Conservation (phyloP, 2,888 invertebrate genomes). For the Eupithecia subumbrata region DNA sequence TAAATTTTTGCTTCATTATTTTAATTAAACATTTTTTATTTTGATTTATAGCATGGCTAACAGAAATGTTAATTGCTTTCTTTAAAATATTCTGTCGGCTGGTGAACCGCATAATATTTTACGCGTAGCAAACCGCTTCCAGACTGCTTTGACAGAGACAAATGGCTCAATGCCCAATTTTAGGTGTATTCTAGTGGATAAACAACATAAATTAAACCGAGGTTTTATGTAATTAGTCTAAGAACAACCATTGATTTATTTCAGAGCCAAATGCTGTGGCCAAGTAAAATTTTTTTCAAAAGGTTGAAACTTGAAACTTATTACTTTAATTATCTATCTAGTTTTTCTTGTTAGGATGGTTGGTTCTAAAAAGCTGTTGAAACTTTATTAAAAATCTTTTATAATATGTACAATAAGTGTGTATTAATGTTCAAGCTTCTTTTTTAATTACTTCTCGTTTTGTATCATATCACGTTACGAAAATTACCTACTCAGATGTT, state of each 20-base stretch:
- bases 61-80: conserved; percentile 43
- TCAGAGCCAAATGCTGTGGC: no score
- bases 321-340: no score
- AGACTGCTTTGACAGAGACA: conserved; percentile 52
- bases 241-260: conserved; percentile 12
- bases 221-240: conserved; percentile 21
- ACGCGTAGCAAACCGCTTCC: conserved; percentile 53
- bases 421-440: no score
- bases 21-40: not conserved
- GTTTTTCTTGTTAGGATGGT: no score
- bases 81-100: conserved; percentile 47
- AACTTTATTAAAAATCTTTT: no score
- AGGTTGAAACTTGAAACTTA: no score
- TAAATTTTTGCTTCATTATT: not conserved
- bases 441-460: no score
- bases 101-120: conserved; percentile 55
- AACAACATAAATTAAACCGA: conserved; percentile 40
- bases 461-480: not conserved
- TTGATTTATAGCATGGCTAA: not conserved
- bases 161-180: conserved; percentile 53
- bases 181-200: conserved; percentile 47
- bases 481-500: not conserved
- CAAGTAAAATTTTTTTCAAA: not conserved
- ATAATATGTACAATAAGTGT: not conserved
- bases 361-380: no score